These are phyloP conservation scores for Clarias fuscus DNA, from an alignment of 2,797 vertebrate species.

Conservation along the genomic window DNA sequence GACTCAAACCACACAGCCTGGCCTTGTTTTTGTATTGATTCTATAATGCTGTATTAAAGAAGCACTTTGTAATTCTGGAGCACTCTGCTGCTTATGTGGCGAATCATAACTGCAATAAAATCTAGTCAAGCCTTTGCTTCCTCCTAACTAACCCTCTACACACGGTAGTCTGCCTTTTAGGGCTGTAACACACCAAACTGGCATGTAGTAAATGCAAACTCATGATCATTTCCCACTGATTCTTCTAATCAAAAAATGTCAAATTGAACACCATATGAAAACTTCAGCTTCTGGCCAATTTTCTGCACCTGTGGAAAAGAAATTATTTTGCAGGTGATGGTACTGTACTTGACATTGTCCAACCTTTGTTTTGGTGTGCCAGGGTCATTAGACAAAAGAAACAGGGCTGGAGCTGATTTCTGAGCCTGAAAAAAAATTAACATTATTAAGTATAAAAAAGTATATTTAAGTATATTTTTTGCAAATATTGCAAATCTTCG, in stretches of 20 bases:
- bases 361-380: background rate
- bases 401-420: background rate
- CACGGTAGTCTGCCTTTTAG: background rate
- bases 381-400: background rate
- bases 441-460: background rate
- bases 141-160: background rate
- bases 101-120: slow-evolving; percentile 5
- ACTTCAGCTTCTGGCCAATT: background rate
- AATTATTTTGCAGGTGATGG: background rate
- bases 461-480: no score
- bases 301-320: background rate
- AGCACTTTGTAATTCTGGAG: background rate
- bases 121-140: background rate
- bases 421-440: background rate
- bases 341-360: background rate
- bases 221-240: background rate
- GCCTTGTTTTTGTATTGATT: background rate
- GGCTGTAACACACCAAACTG: background rate
- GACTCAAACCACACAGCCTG: background rate
- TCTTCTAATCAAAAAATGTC: background rate
- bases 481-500: background rate
- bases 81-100: background rate
- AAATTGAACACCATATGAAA: background rate
- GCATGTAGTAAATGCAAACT: background rate
- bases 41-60: background rate